Evolutionary conservation across 1,140 invertebrate species (phyloP).

Genomic region (Hermetia illucens): DNA sequence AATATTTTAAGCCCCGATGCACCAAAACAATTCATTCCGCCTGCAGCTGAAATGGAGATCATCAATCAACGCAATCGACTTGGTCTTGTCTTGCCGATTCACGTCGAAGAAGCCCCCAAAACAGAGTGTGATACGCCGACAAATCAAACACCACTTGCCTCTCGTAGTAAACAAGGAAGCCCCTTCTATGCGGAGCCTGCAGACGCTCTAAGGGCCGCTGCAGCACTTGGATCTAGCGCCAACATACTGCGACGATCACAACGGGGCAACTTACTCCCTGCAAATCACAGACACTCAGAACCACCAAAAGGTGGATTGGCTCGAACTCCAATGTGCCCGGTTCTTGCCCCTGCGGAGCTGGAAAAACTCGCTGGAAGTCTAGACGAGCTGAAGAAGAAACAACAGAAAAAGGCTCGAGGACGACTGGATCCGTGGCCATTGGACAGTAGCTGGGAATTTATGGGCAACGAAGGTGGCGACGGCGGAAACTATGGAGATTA

Average conservation of each 20-base stretch:
- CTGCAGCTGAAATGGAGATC: constrained; percentile 13
- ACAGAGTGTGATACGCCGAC: constrained; percentile 20
- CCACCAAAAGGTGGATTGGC: constrained; percentile 31
- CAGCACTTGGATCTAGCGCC: constrained; percentile 32
- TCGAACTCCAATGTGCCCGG: constrained; percentile 8
- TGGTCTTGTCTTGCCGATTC: constrained; percentile 16
- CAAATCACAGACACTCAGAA: constrained; percentile 40
- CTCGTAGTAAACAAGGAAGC: constrained; percentile 44
- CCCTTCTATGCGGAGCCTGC: constrained; percentile 87
- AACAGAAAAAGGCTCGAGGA: constrained; percentile 17
- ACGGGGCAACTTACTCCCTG: constrained; percentile 18
- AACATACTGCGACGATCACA: constrained; percentile 29
- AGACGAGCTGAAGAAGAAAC: constrained; percentile 27
- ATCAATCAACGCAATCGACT: constrained; percentile 16
- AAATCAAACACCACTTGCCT: constrained; percentile 13
- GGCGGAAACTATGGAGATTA: constrained; percentile 10
- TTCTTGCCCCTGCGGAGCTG: constrained; percentile 19
- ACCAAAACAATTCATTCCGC: constrained; percentile 20
- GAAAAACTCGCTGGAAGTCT: constrained; percentile 25
- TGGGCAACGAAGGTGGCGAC: constrained; percentile 41
- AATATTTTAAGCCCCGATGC: constrained; percentile 7
- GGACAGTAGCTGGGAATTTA: constrained; percentile 78
- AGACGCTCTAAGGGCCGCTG: constrained; percentile 51
- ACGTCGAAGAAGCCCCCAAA: constrained; percentile 11
- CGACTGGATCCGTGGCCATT: constrained; percentile 57